phyloP scores from a whole-genome alignment of 2,797 vertebrate genomes.

The Notolepis coatsorum region DNA sequence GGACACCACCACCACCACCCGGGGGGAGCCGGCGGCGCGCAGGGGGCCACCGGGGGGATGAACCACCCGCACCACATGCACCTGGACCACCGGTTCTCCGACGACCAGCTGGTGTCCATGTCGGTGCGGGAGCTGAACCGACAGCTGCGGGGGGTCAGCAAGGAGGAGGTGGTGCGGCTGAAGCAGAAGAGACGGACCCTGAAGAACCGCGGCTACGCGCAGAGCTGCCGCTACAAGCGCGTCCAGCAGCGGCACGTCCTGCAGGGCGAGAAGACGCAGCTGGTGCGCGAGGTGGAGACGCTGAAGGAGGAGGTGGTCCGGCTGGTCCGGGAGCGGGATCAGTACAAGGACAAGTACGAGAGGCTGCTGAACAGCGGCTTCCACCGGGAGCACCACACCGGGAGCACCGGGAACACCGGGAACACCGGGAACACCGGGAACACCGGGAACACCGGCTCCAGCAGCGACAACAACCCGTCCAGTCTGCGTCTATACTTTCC shows the following conservation, averaged over 20 bases:
- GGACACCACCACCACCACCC: slow-evolving; percentile 72
- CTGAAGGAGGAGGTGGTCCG: slow-evolving; percentile 98
- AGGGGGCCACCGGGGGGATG: slow-evolving; percentile 69
- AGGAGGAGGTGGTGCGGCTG: slow-evolving; percentile 97
- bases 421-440: too few species aligned
- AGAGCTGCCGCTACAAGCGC: slow-evolving; percentile 98
- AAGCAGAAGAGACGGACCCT: slow-evolving; percentile 99
- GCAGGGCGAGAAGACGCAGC: slow-evolving; percentile 98
- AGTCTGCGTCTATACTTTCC: too few species aligned
- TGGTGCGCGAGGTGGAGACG: slow-evolving; percentile 97
- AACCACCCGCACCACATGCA: slow-evolving; percentile 84
- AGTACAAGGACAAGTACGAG: slow-evolving; percentile 99
- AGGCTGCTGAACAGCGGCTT: slow-evolving; percentile 97
- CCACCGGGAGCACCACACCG: too few species aligned
- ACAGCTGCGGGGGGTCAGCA: slow-evolving; percentile 97
- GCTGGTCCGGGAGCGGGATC: slow-evolving; percentile 98
- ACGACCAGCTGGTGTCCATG: slow-evolving; percentile 98
- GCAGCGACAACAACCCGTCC: slow-evolving; percentile 98
- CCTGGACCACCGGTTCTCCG: slow-evolving; percentile 95
- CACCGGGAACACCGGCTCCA: slow-evolving; percentile 94
- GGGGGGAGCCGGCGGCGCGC: too few species aligned
- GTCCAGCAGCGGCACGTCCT: slow-evolving; percentile 98
- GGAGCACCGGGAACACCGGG: too few species aligned
- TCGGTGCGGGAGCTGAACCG: slow-evolving; percentile 97
- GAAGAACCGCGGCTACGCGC: slow-evolving; percentile 98